A percentile compares a stretch with the other conserved stretches of the same genome.
These are phyloP conservation scores for Scolopax bukidnonensis DNA, from an alignment of 2,797 vertebrate species.

Conservation along the genomic window DNA sequence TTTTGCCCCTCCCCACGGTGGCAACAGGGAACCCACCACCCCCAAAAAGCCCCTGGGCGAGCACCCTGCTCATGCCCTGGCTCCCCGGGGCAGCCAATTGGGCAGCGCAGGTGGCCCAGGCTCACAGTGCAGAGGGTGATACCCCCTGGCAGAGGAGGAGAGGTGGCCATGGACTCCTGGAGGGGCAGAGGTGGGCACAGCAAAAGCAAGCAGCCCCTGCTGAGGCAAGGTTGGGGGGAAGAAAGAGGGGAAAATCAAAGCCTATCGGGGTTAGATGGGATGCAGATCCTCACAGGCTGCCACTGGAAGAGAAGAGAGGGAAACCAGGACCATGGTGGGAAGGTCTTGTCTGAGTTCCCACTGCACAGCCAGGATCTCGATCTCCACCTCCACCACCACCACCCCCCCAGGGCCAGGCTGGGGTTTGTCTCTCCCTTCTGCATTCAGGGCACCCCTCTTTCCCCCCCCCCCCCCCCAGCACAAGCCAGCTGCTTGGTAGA, in stretches of 20 bases:
- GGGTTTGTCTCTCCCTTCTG: neutral
- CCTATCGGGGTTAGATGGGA: neutral
- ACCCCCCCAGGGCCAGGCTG: neutral
- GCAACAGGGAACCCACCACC: neutral
- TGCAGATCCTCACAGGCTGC: neutral
- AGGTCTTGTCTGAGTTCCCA: neutral
- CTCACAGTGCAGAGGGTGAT: neutral
- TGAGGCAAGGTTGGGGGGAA: neutral
- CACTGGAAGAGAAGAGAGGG: neutral
- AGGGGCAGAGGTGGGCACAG: neutral
- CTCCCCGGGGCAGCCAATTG: fast-evolving
- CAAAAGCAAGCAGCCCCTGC: neutral
- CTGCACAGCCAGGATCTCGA: neutral
- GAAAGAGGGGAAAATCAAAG: neutral
- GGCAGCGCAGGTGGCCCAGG: neutral
- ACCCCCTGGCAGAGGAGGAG: neutral
- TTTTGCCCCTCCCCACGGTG: fast-evolving
- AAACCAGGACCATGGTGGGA: neutral
- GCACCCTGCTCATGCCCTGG: neutral
- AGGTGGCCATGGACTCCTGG: neutral
- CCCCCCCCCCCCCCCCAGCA: neutral
- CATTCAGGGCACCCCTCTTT: neutral
- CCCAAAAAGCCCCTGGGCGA: neutral
- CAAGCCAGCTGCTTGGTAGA: neutral
- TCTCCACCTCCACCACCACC: no score